A percentile compares a stretch with the other conserved stretches of the same genome.
Evolutionary conservation across 2,113 vertebrate species (phyloP).

Genomic region (Propithecus coquereli): DNA sequence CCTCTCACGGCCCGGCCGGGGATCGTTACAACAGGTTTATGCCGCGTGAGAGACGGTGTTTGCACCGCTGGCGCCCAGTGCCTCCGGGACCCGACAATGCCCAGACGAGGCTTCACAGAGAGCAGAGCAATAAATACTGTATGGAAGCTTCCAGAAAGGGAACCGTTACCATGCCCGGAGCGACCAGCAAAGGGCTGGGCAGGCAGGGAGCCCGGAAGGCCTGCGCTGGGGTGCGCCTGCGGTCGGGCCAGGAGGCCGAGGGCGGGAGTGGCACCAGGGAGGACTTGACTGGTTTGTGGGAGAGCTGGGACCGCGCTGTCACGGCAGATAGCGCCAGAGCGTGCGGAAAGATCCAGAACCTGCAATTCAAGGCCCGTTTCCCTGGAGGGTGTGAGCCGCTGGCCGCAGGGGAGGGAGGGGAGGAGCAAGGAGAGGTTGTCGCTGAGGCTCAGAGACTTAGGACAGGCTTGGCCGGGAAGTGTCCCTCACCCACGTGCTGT

Average conservation of each 20-base stretch:
- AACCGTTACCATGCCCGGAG: background rate
- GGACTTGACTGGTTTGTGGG: background rate
- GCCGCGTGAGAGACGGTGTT: background rate
- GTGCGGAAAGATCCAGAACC: background rate
- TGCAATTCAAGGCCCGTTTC: fast-evolving
- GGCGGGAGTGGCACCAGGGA: background rate
- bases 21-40: conserved; percentile 41
- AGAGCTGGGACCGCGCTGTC: background rate
- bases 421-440: fast-evolving
- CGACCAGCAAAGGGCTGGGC: background rate
- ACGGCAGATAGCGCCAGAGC: no score
- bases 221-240: fast-evolving
- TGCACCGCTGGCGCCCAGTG: background rate
- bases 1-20: background rate
- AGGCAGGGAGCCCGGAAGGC: fast-evolving
- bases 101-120: background rate
- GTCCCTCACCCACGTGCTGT: background rate
- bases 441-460: background rate
- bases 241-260: background rate
- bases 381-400: background rate
- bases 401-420: background rate
- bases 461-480: fast-evolving
- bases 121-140: background rate
- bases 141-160: background rate
- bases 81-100: background rate